Conservation (phyloP, 2,113 vertebrate species). For the Equus przewalskii region DNA sequence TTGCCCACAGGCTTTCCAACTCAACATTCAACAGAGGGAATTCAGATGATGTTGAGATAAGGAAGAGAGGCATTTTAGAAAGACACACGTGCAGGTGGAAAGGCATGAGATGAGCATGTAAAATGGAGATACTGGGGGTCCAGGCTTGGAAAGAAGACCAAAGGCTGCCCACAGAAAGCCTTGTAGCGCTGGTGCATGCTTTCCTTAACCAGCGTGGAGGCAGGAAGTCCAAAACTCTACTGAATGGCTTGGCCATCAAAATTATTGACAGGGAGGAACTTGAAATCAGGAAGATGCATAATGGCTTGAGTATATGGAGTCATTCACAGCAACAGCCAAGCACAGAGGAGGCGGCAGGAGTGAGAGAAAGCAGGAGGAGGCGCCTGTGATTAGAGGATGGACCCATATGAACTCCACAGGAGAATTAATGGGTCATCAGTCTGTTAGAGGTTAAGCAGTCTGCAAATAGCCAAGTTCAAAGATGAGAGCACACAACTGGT, state of each 20-base stretch:
- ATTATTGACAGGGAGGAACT: not conserved
- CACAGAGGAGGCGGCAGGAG: not conserved
- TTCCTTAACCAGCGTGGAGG: not conserved
- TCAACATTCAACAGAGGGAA: not conserved
- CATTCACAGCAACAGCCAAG: not conserved
- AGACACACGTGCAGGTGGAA: not conserved
- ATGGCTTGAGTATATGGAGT: not conserved
- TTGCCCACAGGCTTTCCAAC: not conserved
- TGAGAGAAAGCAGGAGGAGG: not conserved
- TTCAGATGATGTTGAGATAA: not conserved
- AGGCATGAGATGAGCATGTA: not conserved
- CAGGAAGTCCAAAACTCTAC: not conserved
- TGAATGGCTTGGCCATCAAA: not conserved
- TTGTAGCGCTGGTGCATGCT: too few relatives aligned
- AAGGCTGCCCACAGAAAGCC: not conserved
- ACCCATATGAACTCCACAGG: fast-evolving
- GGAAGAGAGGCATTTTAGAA: not conserved
- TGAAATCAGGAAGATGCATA: not conserved
- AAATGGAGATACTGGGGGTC: not conserved
- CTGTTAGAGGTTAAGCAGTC: not conserved
- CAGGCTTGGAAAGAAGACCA: not conserved
- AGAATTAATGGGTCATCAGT: not conserved
- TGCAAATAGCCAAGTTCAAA: not conserved
- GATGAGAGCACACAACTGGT: not conserved
- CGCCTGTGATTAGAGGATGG: not conserved